These are phyloP conservation scores for Mythimna vitellina DNA, from an alignment of 2,888 invertebrate genomes.

Conservation along the genomic window DNA sequence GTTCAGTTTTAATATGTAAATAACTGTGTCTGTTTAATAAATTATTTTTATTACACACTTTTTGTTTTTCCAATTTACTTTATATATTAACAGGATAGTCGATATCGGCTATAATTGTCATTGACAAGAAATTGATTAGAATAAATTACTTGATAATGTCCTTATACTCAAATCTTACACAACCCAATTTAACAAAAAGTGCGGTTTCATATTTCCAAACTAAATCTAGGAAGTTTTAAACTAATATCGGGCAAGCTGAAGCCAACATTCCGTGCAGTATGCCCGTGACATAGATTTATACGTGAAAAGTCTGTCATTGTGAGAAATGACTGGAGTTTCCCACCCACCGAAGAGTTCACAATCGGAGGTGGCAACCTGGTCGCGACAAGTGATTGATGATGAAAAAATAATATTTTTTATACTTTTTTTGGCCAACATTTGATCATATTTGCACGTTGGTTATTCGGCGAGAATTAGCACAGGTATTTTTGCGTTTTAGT, in stretches of 20 bases:
- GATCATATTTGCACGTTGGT: constrained; percentile 26
- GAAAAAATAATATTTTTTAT: constrained; percentile 58
- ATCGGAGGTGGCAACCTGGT: constrained; percentile 74
- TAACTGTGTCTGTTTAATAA: too few relatives aligned
- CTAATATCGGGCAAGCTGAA: constrained; percentile 61
- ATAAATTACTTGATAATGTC: constrained; percentile 2
- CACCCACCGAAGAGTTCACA: constrained; percentile 74
- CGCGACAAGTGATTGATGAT: constrained; percentile 74
- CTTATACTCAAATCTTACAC: constrained; percentile 32
- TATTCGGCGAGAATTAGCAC: constrained; percentile 10
- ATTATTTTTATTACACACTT: too few relatives aligned
- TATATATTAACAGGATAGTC: too few relatives aligned
- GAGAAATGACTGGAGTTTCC: constrained; percentile 80
- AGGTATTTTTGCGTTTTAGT: too few relatives aligned
- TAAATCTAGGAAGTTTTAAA: constrained; percentile 62
- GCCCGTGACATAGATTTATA: constrained; percentile 77
- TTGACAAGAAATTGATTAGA: background rate
- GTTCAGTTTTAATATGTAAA: too few relatives aligned
- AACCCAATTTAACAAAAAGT: constrained; percentile 51
- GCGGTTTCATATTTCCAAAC: constrained; percentile 53
- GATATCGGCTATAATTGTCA: too few relatives aligned
- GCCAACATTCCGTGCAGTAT: constrained; percentile 64
- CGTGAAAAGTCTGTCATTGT: constrained; percentile 79
- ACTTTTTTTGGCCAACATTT: constrained; percentile 36
- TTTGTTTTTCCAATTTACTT: too few relatives aligned